A percentile compares a stretch with the other conserved stretches of the same genome.
Evolutionary conservation across 2,888 invertebrate genomes (phyloP).

Genomic region (Scrobipalpa costella): DNA sequence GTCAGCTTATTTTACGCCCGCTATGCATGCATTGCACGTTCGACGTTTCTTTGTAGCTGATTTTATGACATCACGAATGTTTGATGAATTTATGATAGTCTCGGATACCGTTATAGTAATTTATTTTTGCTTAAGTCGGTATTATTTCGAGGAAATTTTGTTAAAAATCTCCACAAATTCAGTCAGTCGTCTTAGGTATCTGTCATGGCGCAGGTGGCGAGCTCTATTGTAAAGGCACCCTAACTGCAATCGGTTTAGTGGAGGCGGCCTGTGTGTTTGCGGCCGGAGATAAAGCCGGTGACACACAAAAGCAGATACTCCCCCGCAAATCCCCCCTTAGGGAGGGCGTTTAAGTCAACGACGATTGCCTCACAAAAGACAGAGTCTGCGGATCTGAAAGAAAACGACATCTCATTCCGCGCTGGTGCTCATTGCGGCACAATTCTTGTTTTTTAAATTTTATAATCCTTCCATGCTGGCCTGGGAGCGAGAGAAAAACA

Average conservation of each 20-base stretch:
- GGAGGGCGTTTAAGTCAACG: slow-evolving; percentile 65
- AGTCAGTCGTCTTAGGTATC: too few relatives aligned
- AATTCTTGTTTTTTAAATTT: slow-evolving; percentile 63
- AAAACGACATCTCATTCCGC: slow-evolving; percentile 70
- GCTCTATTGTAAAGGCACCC: slow-evolving; percentile 18
- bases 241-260: slow-evolving; percentile 64
- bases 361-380: slow-evolving; percentile 72
- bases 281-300: slow-evolving; percentile 62
- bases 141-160: too few relatives aligned
- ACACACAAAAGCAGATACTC: slow-evolving; percentile 64
- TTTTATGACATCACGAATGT: too few relatives aligned
- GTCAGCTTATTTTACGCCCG: too few relatives aligned
- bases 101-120: too few relatives aligned
- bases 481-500: too few relatives aligned
- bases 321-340: slow-evolving; percentile 39
- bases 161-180: too few relatives aligned
- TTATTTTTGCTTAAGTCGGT: too few relatives aligned
- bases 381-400: slow-evolving; percentile 58
- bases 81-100: too few relatives aligned
- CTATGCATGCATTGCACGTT: too few relatives aligned
- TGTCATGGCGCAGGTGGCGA: background rate
- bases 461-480: too few relatives aligned
- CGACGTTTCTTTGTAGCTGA: too few relatives aligned
- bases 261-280: slow-evolving; percentile 52
- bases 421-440: slow-evolving; percentile 64